A percentile compares a stretch with the other conserved stretches of the same genome.
These are phyloP conservation scores for Steinernema feltiae DNA, from an alignment of 1,140 invertebrate species.

Conservation along the genomic window DNA sequence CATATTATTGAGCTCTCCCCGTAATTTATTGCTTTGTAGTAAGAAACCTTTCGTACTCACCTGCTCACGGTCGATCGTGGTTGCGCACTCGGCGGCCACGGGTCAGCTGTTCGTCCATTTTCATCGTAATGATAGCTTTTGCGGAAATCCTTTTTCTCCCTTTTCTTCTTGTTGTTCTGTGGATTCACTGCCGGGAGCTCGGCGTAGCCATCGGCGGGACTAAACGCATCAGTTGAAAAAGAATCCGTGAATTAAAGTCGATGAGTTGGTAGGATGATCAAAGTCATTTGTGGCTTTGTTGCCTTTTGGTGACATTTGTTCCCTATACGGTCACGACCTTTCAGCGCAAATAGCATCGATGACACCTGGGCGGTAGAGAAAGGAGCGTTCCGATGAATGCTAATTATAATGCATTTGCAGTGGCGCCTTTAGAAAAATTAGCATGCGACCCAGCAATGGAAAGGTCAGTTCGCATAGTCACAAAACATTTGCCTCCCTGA, in stretches of 20 bases:
- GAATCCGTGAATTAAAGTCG: background rate
- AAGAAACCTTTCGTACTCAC: background rate
- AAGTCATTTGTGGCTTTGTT: too few species aligned
- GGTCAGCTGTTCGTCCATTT: background rate
- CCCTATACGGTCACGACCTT: background rate
- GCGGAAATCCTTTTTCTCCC: background rate
- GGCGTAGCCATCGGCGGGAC: background rate
- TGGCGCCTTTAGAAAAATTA: background rate
- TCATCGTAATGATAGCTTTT: constrained; percentile 10
- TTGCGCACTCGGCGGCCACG: background rate
- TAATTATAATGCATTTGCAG: background rate
- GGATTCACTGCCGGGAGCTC: background rate
- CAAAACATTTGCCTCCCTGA: background rate
- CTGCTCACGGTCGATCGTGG: constrained; percentile 9
- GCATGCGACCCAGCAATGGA: background rate
- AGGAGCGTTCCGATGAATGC: background rate
- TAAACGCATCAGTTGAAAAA: background rate
- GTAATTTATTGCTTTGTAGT: too few species aligned
- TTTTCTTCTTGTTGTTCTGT: background rate
- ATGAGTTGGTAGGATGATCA: background rate
- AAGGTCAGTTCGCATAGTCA: background rate
- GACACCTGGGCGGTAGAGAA: background rate
- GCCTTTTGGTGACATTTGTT: background rate
- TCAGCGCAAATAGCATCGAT: background rate
- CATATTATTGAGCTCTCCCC: too few species aligned